Evolutionary conservation across 2,888 invertebrate genomes (phyloP), one percentile per base, ranked within the genome.

Genomic region (Atherix ibis): DNA sequence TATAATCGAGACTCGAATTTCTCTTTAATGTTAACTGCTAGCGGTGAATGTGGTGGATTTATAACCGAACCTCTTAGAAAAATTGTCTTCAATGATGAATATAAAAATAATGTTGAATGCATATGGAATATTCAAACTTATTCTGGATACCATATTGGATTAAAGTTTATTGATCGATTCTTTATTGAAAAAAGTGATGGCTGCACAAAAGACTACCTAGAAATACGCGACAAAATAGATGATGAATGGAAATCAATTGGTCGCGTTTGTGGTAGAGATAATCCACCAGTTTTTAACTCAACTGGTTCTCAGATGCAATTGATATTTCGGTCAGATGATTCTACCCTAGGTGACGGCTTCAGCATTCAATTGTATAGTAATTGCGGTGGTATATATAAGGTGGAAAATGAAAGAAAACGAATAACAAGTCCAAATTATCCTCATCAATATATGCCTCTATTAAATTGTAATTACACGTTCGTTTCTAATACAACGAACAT

Each of bases 341-440:
- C 60, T 14, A 60, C 67, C 6, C 67, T 67, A 44, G 73, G 72
- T 12, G 73, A 74, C 46, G 85, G 85, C 18, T 85, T 84, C 50
- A 58, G 57, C 50, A 66, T 68, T 4, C 40, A 48, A 18, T 81
- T 79, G 78, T 50, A 53, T 27, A 55, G 67, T 43, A 68, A 69
- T 39, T 88, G 88, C 57, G 87, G 87, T 4, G 84, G 81, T 10
- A 53, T 63, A 13, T 73, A 73, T 44, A 49, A 56, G 25, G 74
- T 70, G 1, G 58, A 62, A 6, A 53, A 50, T 26, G 54, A 50
- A 26, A 56, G 61, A 40, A 63, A 66, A 47, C 56, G 59, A 37
- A 55, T 88, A 18, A 67, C 68, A 22, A 82, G 83, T 48, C 85
- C 87, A 2, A 71, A 71, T 34, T 83, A 72, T 62, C 80, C 82